Evolutionary conservation across 2,888 invertebrate species (phyloP).

Genomic region (Trachelus tabidus): DNA sequence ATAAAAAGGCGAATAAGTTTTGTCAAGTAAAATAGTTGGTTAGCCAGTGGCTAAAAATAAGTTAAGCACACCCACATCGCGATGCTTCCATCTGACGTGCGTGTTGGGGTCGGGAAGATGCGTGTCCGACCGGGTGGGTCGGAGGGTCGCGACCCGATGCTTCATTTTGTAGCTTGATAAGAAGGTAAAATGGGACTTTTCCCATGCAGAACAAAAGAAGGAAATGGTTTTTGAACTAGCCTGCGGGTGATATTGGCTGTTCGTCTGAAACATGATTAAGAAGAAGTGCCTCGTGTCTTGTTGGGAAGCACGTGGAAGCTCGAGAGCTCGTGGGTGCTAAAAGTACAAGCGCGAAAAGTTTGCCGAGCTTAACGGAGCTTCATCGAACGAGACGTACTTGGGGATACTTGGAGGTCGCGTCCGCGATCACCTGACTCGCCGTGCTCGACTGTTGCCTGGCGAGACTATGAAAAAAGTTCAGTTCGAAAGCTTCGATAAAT

Average conservation of each 20-base stretch:
- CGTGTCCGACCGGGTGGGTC: neutral
- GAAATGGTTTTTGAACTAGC: neutral
- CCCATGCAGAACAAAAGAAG: neutral
- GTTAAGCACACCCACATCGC: neutral
- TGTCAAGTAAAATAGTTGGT: neutral
- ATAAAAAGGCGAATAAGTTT: neutral
- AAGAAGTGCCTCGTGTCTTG: neutral
- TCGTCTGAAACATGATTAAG: neutral
- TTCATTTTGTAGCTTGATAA: neutral
- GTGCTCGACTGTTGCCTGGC: neutral
- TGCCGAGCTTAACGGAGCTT: neutral
- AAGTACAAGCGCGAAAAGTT: neutral
- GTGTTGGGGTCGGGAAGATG: neutral
- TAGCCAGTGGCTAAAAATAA: neutral
- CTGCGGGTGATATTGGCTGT: neutral
- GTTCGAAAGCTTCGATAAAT: neutral
- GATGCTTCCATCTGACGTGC: neutral
- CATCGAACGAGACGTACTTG: neutral
- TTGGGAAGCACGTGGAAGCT: neutral
- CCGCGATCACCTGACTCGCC: neutral
- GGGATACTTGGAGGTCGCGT: neutral
- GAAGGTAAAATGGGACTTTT: neutral
- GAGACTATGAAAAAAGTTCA: neutral
- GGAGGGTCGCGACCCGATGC: neutral
- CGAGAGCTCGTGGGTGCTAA: neutral